Percentiles rank a stretch among this genome's conserved stretches.
Evolutionary conservation across 2,888 invertebrate species (phyloP).

Genomic region (Nasonovia ribisnigri): DNA sequence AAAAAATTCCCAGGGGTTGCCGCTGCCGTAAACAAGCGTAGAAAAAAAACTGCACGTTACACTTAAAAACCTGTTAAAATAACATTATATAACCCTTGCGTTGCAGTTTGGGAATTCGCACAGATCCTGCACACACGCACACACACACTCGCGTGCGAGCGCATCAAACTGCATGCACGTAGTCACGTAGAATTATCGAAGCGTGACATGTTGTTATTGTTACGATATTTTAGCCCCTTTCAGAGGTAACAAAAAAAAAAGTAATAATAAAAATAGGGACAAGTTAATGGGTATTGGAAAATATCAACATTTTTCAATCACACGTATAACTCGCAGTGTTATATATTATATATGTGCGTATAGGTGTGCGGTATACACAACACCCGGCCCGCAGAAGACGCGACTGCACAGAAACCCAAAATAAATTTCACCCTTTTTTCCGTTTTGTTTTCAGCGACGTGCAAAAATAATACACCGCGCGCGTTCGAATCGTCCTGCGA

Average conservation of each 20-base stretch:
- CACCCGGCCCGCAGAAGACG: conserved; percentile 63
- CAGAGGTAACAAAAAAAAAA: conserved; percentile 27
- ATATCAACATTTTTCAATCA: conserved; percentile 64
- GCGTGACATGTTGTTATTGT: conserved; percentile 64
- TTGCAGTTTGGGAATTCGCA: conserved; percentile 54
- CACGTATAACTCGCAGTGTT: conserved; percentile 5
- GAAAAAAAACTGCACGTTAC: conserved; percentile 56
- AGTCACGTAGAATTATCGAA: conserved; percentile 56
- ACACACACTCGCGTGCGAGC: not conserved
- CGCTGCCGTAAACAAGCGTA: conserved; percentile 18
- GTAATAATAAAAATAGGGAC: conserved; percentile 48
- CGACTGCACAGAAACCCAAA: conserved; percentile 57
- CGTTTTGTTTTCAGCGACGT: conserved; percentile 57
- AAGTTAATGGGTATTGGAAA: conserved; percentile 61
- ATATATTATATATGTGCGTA: not conserved
- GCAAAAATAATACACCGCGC: conserved; percentile 53
- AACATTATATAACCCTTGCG: conserved; percentile 61
- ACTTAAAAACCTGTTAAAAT: conserved; percentile 65
- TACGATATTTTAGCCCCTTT: conserved; percentile 38
- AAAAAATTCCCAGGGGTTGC: conserved; percentile 53
- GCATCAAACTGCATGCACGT: conserved; percentile 6
- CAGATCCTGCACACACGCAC: not conserved
- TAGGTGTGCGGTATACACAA: conserved; percentile 30
- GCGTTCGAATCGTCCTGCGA: conserved; percentile 22
- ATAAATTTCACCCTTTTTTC: conserved; percentile 62